phyloP scores from a whole-genome alignment of 1,140 invertebrate species.

The Bombus terrestris region DNA sequence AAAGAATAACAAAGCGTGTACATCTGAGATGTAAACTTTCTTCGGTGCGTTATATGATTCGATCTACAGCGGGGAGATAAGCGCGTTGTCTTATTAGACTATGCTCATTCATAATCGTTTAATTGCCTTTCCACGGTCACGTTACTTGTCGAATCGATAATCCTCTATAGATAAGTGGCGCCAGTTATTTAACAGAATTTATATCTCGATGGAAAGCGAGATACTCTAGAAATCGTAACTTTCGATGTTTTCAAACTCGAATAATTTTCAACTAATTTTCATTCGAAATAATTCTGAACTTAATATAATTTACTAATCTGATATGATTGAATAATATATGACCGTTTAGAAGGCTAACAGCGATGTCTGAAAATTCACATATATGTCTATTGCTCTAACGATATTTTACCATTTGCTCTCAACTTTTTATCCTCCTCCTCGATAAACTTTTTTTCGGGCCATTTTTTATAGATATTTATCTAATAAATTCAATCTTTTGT shows the following conservation, averaged over 20 bases:
- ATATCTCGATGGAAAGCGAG: neutral
- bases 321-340: neutral
- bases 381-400: neutral
- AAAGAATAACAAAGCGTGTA: neutral
- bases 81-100: neutral
- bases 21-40: neutral
- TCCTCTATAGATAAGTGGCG: neutral
- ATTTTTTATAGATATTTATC: neutral
- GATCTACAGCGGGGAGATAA: neutral
- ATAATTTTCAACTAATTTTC: neutral
- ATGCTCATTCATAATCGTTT: neutral
- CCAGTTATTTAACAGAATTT: neutral
- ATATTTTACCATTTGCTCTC: neutral
- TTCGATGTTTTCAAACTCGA: neutral
- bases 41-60: neutral
- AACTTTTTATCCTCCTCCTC: neutral
- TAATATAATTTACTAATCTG: neutral
- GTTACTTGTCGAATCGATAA: slow-evolving; percentile 1
- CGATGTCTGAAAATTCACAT: neutral
- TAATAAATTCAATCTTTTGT: neutral
- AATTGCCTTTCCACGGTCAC: neutral
- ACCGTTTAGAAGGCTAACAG: neutral
- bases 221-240: neutral
- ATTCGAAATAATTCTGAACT: neutral
- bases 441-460: neutral